phyloP scores from a whole-genome alignment of 2,888 invertebrate genomes.

The Drosophila paranaensis region DNA sequence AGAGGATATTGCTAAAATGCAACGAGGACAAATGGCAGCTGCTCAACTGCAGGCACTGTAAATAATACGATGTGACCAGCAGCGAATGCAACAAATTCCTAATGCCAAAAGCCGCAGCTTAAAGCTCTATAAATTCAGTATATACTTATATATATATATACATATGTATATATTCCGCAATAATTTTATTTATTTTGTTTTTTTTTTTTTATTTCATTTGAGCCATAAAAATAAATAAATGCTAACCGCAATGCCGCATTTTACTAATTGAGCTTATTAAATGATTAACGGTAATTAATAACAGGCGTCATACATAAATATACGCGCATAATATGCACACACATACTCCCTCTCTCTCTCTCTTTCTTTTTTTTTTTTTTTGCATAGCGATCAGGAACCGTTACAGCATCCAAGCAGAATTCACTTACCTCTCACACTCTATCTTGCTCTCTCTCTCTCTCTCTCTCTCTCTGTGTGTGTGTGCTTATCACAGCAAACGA shows the following conservation, averaged over 20 bases:
- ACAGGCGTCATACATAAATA: neutral
- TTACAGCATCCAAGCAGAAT: slow-evolving; percentile 2
- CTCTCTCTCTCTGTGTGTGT: too few relatives aligned
- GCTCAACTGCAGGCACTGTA: slow-evolving; percentile 36
- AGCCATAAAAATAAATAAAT: slow-evolving; percentile 1
- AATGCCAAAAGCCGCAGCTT: neutral
- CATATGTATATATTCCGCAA: too few relatives aligned
- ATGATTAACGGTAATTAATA: slow-evolving; percentile 3
- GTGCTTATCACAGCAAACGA: slow-evolving; percentile 43
- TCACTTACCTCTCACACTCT: slow-evolving; percentile 45
- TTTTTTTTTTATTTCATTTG: neutral
- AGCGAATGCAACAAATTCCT: slow-evolving; percentile 18
- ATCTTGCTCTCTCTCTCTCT: neutral
- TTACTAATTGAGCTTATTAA: slow-evolving; percentile 8
- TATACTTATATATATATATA: neutral
- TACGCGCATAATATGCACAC: neutral
- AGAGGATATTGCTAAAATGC: slow-evolving; percentile 51
- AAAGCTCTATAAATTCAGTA: neutral
- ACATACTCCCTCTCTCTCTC: neutral
- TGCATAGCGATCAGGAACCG: slow-evolving; percentile 29
- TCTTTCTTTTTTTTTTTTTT: neutral
- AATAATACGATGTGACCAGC: slow-evolving; percentile 36
- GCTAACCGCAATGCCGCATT: slow-evolving; percentile 1
- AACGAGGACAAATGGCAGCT: slow-evolving; percentile 45
- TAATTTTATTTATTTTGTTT: neutral